Conservation (phyloP, 2,888 invertebrate species). For the Rotaria macrura region DNA sequence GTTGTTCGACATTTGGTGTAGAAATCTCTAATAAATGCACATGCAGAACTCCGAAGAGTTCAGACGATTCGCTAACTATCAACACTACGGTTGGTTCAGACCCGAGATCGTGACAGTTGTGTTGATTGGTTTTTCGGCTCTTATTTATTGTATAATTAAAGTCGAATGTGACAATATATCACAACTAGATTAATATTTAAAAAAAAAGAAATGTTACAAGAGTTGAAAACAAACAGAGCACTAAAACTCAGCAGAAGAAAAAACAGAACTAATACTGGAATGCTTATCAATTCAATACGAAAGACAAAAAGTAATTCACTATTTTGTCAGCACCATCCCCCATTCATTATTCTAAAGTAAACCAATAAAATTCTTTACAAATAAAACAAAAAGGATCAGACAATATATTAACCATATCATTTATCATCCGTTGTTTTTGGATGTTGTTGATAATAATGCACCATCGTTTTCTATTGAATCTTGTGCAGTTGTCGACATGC, state of each 20-base stretch:
- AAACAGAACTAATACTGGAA: background rate
- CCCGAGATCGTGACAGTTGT: too few relatives aligned
- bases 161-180: background rate
- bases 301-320: background rate
- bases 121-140: background rate
- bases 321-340: background rate
- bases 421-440: background rate
- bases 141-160: background rate
- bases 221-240: background rate
- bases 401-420: background rate
- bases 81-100: too few relatives aligned
- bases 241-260: background rate
- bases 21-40: too few relatives aligned
- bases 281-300: background rate
- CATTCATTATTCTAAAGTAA: slow-evolving; percentile 14
- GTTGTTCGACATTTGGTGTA: too few relatives aligned
- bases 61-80: too few relatives aligned
- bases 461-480: background rate
- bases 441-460: background rate
- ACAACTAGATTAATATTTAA: background rate
- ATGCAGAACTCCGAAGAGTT: too few relatives aligned
- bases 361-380: background rate
- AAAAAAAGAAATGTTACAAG: background rate
- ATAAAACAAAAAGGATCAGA: background rate
- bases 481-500: background rate